Evolutionary conservation across 1,140 invertebrate genomes (phyloP), one percentile per base, ranked within the genome.

Genomic region (Eciton burchellii): DNA sequence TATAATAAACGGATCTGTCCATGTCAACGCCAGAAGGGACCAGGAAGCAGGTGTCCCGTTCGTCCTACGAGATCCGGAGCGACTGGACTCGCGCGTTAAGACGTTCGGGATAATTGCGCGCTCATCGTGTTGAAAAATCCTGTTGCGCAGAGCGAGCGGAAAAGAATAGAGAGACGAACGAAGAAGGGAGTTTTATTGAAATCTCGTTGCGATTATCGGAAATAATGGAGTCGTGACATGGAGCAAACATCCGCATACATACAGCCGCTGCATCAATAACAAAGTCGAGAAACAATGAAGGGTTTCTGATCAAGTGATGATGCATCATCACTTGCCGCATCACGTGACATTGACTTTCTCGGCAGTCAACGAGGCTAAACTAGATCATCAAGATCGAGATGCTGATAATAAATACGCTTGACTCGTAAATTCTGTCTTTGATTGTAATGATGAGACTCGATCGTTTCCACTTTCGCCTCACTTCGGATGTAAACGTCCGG

Each of bases 1-100:
- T 83, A 89, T 92, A 91, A 92, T 92, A 91, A 92, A 92, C 88
- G 91, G 91, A 92, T 91, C 86, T 87, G 82, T 84, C 85, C 73
- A 87, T 90, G 91, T 92, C 91, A 91, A 82, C 79, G 85, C 82
- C 91, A 92, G 89, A 91, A 91, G 87, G 89, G 89, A 24, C 84
- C 85, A 63, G 82, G 88, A 87, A 91, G 90, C 91, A 91, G 91
- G 91, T 91, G 86, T 89, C 88, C 87, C 57, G 86, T 90, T 70
- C 52, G 74, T 79, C 49, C 74, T 70, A 12, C 49, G 49, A 60
- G 16, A 12, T n/a, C 9, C 21, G 9, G 89, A 45, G 29, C 72
- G 29, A 5, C 1, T 56, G 62, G 5, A 56, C 43, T 63, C 43
- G 63, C 63, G 14, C 26, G 35, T 68, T 68, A 79, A 79, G 63